A percentile compares a stretch with the other conserved stretches of the same genome.
phyloP scores from a whole-genome alignment of 2,797 vertebrate species.

The Platalea minor region DNA sequence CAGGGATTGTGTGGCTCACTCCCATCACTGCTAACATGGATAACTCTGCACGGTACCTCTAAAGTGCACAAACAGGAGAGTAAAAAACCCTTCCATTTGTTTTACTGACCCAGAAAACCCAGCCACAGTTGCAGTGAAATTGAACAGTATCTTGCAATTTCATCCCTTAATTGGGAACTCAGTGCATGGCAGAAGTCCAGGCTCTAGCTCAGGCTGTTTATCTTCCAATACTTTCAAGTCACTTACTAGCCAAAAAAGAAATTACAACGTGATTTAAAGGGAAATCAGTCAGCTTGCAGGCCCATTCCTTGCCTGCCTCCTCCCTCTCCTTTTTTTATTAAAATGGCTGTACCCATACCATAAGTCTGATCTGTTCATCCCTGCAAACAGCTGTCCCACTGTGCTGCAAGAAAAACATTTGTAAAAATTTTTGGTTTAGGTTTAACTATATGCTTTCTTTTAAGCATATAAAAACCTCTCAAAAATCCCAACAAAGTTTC shows the following conservation, averaged over 20 bases:
- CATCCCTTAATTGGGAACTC: constrained; percentile 75
- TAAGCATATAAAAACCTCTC: background rate
- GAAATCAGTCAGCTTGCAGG: constrained; percentile 41
- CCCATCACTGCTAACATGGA: background rate
- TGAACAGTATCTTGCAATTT: constrained; percentile 68
- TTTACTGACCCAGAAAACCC: constrained; percentile 59
- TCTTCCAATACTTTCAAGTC: constrained; percentile 71
- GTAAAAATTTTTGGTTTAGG: constrained; percentile 23
- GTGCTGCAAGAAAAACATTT: constrained; percentile 28
- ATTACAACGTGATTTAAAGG: constrained; percentile 63
- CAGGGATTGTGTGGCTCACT: background rate
- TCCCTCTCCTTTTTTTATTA: constrained; percentile 10
- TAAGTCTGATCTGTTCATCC: constrained; percentile 18
- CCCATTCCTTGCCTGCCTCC: background rate
- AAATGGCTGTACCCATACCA: background rate
- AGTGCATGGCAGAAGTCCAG: constrained; percentile 72
- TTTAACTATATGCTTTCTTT: constrained; percentile 16
- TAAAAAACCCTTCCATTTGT: constrained; percentile 12
- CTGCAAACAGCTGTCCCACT: constrained; percentile 49
- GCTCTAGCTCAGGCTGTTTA: constrained; percentile 70
- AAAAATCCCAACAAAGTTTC: constrained; percentile 13
- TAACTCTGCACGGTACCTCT: background rate
- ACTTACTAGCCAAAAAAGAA: constrained; percentile 67
- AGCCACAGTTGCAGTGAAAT: constrained; percentile 51
- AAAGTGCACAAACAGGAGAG: background rate